phyloP scores from a whole-genome alignment of 2,888 invertebrate species.

The Yponomeuta cagnagella region DNA sequence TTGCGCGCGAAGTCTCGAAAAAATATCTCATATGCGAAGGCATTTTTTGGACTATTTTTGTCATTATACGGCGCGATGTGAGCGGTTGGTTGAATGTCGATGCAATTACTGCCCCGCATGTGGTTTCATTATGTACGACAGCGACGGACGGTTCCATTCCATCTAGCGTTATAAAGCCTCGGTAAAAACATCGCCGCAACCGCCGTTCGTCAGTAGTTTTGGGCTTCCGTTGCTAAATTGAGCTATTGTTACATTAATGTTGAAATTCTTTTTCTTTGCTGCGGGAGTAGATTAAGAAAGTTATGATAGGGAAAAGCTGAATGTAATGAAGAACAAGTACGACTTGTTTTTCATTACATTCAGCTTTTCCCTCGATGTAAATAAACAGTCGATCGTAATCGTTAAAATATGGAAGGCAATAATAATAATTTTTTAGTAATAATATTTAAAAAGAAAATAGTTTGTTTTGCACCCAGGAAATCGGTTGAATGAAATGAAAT shows the following conservation, averaged over 20 bases:
- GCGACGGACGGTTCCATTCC: constrained; percentile 42
- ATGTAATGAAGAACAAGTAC: too few relatives aligned
- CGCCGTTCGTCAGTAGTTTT: constrained; percentile 55
- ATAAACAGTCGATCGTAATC: too few relatives aligned
- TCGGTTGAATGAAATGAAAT: too few relatives aligned
- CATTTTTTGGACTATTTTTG: constrained; percentile 75
- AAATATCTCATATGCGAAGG: constrained; percentile 72
- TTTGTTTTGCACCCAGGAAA: too few relatives aligned
- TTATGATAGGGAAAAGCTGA: too few relatives aligned
- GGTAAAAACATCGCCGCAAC: constrained; percentile 62
- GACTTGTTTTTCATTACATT: neutral
- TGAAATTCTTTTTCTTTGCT: constrained; percentile 19
- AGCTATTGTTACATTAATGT: constrained; percentile 53
- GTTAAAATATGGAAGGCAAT: too few relatives aligned
- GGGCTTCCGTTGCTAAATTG: constrained; percentile 73
- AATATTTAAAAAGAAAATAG: too few relatives aligned
- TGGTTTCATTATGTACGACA: constrained; percentile 72
- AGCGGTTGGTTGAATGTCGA: constrained; percentile 72
- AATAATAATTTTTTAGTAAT: too few relatives aligned
- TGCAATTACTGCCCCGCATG: constrained; percentile 75
- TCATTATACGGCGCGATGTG: constrained; percentile 75
- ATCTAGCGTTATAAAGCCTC: constrained; percentile 57
- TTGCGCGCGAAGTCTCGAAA: constrained; percentile 69
- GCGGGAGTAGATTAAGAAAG: neutral
- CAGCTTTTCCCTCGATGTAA: too few relatives aligned